Evolutionary conservation across 2,113 vertebrate species (phyloP).

Genomic region (Sturnus vulgaris): DNA sequence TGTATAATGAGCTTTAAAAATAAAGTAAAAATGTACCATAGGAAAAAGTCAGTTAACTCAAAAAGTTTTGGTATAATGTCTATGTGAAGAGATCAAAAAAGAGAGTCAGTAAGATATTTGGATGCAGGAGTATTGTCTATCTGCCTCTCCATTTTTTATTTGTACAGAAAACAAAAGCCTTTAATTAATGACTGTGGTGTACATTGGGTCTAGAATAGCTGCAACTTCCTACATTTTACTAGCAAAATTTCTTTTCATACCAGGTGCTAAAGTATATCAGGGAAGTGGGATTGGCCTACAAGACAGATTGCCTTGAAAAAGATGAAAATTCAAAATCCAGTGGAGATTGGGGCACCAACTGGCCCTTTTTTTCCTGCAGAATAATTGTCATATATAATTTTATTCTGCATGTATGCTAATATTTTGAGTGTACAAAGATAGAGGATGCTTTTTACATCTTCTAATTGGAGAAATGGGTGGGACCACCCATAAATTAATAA

Average conservation of each 20-base stretch:
- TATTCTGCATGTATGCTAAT: neutral
- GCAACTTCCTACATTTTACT: neutral
- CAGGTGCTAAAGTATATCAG: neutral
- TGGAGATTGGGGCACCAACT: fast-evolving
- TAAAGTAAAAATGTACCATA: neutral
- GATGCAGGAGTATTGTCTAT: neutral
- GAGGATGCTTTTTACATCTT: fast-evolving
- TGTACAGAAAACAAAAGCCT: neutral
- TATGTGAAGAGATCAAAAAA: neutral
- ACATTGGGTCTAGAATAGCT: neutral
- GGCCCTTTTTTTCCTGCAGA: neutral
- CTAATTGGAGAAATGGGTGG: neutral
- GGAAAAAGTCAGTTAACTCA: neutral
- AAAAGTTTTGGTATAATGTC: neutral
- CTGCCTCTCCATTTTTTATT: neutral
- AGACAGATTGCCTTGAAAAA: neutral
- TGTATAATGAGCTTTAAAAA: neutral
- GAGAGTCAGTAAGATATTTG: neutral
- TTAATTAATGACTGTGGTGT: neutral
- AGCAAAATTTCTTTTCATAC: neutral
- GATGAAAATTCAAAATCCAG: neutral
- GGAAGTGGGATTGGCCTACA: neutral
- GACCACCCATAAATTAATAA: too few species aligned
- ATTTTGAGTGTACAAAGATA: neutral
- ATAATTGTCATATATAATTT: neutral